Evolutionary conservation across 2,888 invertebrate genomes (phyloP), one percentile per base, ranked within the genome.

Genomic region (Notocelia uddmanniana): DNA sequence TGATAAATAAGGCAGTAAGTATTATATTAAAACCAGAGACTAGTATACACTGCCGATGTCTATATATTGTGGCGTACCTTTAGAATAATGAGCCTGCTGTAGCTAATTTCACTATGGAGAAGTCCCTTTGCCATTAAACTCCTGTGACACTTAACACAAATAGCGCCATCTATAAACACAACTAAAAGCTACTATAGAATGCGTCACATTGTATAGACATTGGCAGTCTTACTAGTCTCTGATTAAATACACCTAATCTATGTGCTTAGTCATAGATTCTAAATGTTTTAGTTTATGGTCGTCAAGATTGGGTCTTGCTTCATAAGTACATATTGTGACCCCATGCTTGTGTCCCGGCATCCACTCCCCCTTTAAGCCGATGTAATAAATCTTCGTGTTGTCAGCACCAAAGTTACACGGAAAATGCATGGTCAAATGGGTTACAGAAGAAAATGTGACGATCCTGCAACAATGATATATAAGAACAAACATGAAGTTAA

Each of bases 341-440:
- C 98, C 98, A 86, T 98, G 98, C 77, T 96, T 94, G 82, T 97
- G 97, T 0, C 96, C 96, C 83, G 96, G 96, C 13, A 95, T 95
- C 94, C 97, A 99, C 92, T 99, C 99, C 23, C 99, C 99, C 85
- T 97, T 96, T 54, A 99, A 94, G 13, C 98, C 99, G 83, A 99
- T 99, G 85, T 99, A 99, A 86, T 97, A 98, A 74, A 99, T 96
- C 83, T 95, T 96, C 1, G 98, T 98, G 63, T 91, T 95, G n/a
- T 98, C 97, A 19, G 94, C 95, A 23, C 98, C 98, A 91, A 97
- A 98, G 90, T 98, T 99, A 18, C 94, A 94, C 10, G 98, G 97
- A 85, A 99, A 98, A 91, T 99, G 97, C 81, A 99, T 94, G 3
- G 98, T 96, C 74, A 99, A 93, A 91, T 99, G 97, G 80, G 97